Evolutionary conservation across 2,888 invertebrate genomes (phyloP), one percentile per base, ranked within the genome.

Genomic region (Magallana nippona): DNA sequence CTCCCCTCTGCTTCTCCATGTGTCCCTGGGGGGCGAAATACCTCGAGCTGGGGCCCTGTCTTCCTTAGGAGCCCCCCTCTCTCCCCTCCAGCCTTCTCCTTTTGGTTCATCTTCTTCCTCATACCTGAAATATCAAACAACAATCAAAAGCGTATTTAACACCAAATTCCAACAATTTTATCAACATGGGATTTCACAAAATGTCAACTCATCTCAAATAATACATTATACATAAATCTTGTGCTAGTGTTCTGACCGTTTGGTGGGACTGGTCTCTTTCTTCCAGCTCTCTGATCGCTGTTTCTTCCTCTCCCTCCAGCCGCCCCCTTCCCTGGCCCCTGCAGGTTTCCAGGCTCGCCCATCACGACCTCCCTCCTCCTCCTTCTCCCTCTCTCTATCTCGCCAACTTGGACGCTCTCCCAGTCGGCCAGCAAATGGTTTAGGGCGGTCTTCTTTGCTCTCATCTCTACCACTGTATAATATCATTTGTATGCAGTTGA

Each of bases 281-380:
- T 88, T 89, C 93, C 93, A 93, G 82, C 91, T 90, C 10, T 92
- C 91, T 79, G 92, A 90, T 84, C 90, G 90, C 77, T 91, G 91
- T 83, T 88, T 90, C 62, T 92, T 91, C 32, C 93, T 86, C 57
- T 92, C 92, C 71, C 93, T 89, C 93, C 93, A 93, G 32, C 93
- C 92, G 10, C 56, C 85, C 19, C 81, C 56, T 3, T 79, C 86
- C 56, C 88, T 86, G 27, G 81, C 55, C 22, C 85, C 80, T 11
- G 84, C 71, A 88, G 87, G 87, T 19, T 84, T 85, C 27, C 85
- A 85, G 55, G 84, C 55, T 60, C 32, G 78, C 17, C 81, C 78
- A 44, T 63, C 84, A n/a, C 82, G 71, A 77, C 79, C 77, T 32
- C 80, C 79, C 78, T 22, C 82, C 19, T 81, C 85, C 44, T 82